phyloP scores from a whole-genome alignment of 2,113 vertebrate species.

The Vombatus ursinus region DNA sequence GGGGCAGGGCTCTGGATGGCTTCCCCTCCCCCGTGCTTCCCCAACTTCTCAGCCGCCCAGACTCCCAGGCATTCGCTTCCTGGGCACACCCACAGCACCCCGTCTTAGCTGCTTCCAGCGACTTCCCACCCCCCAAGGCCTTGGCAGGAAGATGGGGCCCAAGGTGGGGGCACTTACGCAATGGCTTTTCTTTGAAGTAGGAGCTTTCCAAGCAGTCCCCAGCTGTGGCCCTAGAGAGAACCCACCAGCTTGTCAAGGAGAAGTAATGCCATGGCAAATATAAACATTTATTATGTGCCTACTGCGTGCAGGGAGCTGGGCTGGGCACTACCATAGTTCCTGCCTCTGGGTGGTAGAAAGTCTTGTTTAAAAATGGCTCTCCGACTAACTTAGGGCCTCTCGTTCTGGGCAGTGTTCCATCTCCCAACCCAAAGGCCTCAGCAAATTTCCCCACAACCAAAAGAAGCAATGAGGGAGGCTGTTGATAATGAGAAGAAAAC shows the following conservation, averaged over 20 bases:
- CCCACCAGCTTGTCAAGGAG: rapidly evolving
- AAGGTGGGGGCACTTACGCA: constrained; percentile 87
- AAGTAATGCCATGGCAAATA: not conserved
- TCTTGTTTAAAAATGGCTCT: not conserved
- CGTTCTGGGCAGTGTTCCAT: too few species aligned
- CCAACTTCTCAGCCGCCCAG: rapidly evolving
- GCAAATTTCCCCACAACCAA: not conserved
- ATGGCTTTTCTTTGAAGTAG: constrained; percentile 98
- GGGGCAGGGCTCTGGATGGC: rapidly evolving
- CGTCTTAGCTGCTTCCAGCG: not conserved
- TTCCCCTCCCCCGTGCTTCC: rapidly evolving
- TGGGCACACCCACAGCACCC: not conserved
- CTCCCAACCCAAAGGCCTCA: not conserved
- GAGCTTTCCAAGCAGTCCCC: constrained; percentile 95
- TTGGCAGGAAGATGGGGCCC: not conserved
- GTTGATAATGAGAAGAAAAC: not conserved
- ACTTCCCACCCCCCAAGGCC: rapidly evolving
- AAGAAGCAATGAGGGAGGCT: not conserved
- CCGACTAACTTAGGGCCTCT: too few species aligned
- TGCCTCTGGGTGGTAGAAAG: not conserved
- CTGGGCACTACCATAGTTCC: too few species aligned
- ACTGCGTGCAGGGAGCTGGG: rapidly evolving
- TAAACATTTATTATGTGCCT: too few species aligned
- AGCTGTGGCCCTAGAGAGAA: constrained; percentile 88
- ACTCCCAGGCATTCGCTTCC: too few species aligned